Percentiles rank a stretch among this genome's conserved stretches.
Evolutionary conservation across 1,140 invertebrate species (phyloP).

Genomic region (Rhopalosiphum maidis): DNA sequence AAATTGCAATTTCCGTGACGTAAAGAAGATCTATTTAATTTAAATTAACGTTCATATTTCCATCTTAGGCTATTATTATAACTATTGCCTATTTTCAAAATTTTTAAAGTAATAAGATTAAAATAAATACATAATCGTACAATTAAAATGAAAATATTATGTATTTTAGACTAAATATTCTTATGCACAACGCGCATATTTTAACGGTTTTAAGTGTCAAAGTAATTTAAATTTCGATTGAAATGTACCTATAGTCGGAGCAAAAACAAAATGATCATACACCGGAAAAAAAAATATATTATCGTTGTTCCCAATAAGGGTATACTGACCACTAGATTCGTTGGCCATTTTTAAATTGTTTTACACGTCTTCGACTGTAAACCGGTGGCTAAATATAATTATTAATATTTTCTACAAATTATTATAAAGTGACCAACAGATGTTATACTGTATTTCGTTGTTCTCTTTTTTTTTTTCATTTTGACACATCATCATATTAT

Average conservation of each 20-base stretch:
- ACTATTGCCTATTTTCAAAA: too few relatives aligned
- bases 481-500: neutral
- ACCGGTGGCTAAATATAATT: neutral
- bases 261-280: neutral
- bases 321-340: neutral
- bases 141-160: neutral
- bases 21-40: too few relatives aligned
- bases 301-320: neutral
- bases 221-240: neutral
- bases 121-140: too few relatives aligned
- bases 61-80: too few relatives aligned
- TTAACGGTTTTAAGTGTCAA: neutral
- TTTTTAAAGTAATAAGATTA: neutral
- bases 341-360: neutral
- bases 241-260: neutral
- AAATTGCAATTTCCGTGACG: too few relatives aligned
- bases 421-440: neutral
- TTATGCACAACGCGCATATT: neutral
- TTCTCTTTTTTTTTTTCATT: neutral
- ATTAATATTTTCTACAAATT: neutral
- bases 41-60: too few relatives aligned
- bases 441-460: neutral
- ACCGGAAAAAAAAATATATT: neutral
- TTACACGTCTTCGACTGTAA: neutral
- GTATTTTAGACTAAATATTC: neutral